Evolutionary conservation across 2,888 invertebrate genomes (phyloP).

Genomic region (Epinotia nisella): DNA sequence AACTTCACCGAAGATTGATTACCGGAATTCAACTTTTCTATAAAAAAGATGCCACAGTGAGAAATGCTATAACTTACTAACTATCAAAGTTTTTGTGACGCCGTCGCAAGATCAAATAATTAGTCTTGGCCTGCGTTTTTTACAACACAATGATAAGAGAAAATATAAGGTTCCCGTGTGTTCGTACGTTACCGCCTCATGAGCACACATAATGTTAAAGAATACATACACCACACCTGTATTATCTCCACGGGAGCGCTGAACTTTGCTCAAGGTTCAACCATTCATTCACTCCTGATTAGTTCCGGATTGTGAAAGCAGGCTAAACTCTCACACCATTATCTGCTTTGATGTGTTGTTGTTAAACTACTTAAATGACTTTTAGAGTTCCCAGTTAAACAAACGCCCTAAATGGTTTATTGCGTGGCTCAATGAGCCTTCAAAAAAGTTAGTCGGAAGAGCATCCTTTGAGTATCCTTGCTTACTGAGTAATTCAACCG

Average conservation of each 20-base stretch:
- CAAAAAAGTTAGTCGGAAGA: conserved; percentile 1
- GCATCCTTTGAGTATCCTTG: background rate
- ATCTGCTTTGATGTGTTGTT: conserved; percentile 43
- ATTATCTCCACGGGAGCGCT: conserved; percentile 56
- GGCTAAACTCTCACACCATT: conserved; percentile 50
- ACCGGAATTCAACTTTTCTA: too few species aligned
- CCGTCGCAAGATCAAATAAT: too few species aligned
- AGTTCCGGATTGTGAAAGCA: conserved; percentile 58
- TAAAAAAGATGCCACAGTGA: too few species aligned
- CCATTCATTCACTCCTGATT: conserved; percentile 66
- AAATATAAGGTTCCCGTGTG: background rate
- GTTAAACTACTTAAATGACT: conserved; percentile 44
- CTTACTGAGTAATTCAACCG: too few species aligned
- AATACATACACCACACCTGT: conserved; percentile 33
- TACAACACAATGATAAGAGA: background rate
- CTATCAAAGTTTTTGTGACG: too few species aligned
- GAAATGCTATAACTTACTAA: too few species aligned
- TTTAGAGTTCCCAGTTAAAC: conserved; percentile 30
- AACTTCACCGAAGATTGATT: too few species aligned
- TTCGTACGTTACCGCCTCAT: conserved; percentile 8
- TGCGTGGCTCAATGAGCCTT: conserved; percentile 25
- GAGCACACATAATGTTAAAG: background rate
- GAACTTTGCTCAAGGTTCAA: conserved; percentile 61
- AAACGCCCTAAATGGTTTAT: conserved; percentile 25
- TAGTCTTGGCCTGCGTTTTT: background rate